Evolutionary conservation across 64 coral and sea anemone genomes (phyloP).

Genomic region (Porites lutea): DNA sequence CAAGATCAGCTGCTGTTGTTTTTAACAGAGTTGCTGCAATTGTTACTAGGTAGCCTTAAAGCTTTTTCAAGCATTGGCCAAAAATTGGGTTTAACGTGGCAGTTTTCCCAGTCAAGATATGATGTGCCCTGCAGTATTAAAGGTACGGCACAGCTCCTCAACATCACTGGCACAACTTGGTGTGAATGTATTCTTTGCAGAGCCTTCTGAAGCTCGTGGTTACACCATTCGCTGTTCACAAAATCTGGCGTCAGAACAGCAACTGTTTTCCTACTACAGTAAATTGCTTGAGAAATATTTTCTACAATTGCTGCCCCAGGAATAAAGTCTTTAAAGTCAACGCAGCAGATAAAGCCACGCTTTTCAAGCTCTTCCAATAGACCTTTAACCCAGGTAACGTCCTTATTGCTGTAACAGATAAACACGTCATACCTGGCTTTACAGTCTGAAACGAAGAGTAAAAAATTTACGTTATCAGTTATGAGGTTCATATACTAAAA

Average conservation of each 20-base stretch:
- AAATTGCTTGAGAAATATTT: constrained; percentile 78
- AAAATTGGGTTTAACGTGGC: constrained; percentile 55
- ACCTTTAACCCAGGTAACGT: constrained; percentile 23
- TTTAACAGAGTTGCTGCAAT: not conserved
- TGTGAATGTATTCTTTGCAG: constrained; percentile 22
- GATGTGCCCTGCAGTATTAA: constrained; percentile 9
- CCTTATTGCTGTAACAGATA: constrained; percentile 64
- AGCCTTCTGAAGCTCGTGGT: constrained; percentile 64
- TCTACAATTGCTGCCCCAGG: constrained; percentile 61
- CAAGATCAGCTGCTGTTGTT: too few species aligned
- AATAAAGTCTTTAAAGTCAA: constrained; percentile 67
- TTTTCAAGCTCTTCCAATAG: constrained; percentile 44
- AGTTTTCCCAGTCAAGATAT: constrained; percentile 62
- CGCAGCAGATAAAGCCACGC: constrained; percentile 50
- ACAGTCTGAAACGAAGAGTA: not conserved
- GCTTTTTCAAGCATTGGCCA: constrained; percentile 52
- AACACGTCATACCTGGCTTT: constrained; percentile 42
- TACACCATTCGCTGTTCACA: constrained; percentile 74
- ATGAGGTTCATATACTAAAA: too few species aligned
- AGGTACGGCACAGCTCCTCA: constrained; percentile 29
- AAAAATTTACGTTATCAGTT: too few species aligned
- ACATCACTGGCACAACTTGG: constrained; percentile 55
- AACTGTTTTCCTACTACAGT: constrained; percentile 64
- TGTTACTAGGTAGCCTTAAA: not conserved
- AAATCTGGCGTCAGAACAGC: constrained; percentile 71